Evolutionary conservation across 1,140 invertebrate species (phyloP).

Genomic region (Drosophila sp.): DNA sequence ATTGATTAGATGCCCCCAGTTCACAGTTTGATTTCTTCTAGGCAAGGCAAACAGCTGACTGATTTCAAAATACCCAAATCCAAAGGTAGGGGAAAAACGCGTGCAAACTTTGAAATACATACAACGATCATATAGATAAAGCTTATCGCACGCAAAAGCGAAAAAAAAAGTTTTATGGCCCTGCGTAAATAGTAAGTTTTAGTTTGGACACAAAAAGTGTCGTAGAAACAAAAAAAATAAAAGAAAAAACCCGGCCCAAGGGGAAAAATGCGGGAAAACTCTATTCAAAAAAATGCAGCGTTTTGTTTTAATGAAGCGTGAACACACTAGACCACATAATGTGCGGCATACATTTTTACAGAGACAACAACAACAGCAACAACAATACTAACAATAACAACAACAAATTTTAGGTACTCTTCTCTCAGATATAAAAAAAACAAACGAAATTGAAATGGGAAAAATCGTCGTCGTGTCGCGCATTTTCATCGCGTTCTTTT

Average conservation of each 20-base stretch:
- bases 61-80: not conserved
- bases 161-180: constrained; percentile 45
- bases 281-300: constrained; percentile 47
- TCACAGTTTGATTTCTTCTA: too few species aligned
- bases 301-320: constrained; percentile 75
- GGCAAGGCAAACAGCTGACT: too few species aligned
- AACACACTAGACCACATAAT: constrained; percentile 81
- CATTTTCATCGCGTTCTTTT: constrained; percentile 54
- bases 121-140: constrained; percentile 65
- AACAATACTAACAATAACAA: constrained; percentile 6
- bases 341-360: constrained; percentile 71
- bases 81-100: constrained; percentile 11
- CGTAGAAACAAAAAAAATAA: constrained; percentile 42
- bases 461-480: constrained; percentile 53
- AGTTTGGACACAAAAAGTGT: constrained; percentile 47
- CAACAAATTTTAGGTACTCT: constrained; percentile 63
- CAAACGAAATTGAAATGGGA: constrained; percentile 47
- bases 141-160: constrained; percentile 58
- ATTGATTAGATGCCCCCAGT: too few species aligned
- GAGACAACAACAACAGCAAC: constrained; percentile 36
- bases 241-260: not conserved
- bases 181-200: constrained; percentile 65
- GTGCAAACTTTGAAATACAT: constrained; percentile 48
- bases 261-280: constrained; percentile 55
- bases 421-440: constrained; percentile 39